Conservation (phyloP, 2,113 vertebrate genomes). For the Lonchura striata region DNA sequence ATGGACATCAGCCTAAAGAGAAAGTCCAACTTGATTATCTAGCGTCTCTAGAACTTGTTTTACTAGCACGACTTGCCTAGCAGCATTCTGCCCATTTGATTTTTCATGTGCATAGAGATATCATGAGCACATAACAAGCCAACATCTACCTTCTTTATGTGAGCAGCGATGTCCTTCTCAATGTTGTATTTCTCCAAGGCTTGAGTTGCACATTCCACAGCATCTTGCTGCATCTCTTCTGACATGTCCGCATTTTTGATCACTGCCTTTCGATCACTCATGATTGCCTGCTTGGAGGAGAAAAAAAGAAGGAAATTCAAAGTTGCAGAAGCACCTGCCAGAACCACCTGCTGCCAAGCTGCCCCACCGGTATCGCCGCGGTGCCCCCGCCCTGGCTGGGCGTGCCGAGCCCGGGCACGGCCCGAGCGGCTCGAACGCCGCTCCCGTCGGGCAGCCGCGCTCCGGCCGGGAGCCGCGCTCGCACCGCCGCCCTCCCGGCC, state of each 20-base stretch:
- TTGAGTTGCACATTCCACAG: conserved; percentile 95
- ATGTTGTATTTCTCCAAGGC: conserved; percentile 98
- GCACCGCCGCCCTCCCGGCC: too few species aligned
- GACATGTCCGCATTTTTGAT: conserved; percentile 90
- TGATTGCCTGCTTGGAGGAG: neutral
- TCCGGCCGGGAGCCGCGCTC: neutral
- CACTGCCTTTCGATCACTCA: conserved; percentile 70
- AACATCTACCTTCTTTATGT: conserved; percentile 90
- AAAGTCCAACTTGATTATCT: neutral
- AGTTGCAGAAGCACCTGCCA: neutral
- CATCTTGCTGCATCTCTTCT: conserved; percentile 95
- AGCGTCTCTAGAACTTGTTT: neutral
- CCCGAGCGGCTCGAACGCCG: neutral
- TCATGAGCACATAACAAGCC: accelerated
- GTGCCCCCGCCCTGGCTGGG: too few species aligned
- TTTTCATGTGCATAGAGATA: neutral
- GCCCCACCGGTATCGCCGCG: neutral
- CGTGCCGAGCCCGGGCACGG: neutral
- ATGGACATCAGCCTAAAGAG: neutral
- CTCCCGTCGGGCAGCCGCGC: neutral
- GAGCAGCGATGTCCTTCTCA: conserved; percentile 97
- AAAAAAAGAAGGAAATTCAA: neutral
- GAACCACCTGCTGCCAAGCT: neutral
- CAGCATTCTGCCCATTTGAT: neutral
- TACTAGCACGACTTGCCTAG: neutral